Conservation (phyloP, 2,113 vertebrate species). For the Osmerus mordax region DNA sequence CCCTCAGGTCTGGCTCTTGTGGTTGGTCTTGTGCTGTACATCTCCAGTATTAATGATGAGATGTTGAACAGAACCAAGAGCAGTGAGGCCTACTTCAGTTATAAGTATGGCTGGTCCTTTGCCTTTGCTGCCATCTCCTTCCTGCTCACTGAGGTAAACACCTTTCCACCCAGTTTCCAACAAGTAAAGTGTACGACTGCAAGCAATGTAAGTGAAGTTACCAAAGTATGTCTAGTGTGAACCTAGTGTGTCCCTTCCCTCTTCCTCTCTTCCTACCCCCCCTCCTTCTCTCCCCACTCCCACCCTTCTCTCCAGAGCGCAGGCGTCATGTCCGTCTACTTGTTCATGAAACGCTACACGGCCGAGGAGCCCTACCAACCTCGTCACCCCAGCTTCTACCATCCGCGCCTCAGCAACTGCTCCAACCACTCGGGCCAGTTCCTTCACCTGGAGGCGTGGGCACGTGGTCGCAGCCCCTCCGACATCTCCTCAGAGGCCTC, state of each 20-base stretch:
- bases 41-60: constrained; percentile 89
- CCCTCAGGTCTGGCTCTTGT: constrained; percentile 78
- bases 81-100: constrained; percentile 80
- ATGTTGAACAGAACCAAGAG: constrained; percentile 84
- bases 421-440: constrained; percentile 85
- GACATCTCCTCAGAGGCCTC: too few species aligned
- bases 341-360: constrained; percentile 86
- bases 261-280: background rate
- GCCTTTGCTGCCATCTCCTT: constrained; percentile 87
- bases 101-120: constrained; percentile 89
- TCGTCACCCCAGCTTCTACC: constrained; percentile 75
- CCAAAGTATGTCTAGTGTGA: background rate
- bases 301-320: constrained; percentile 67
- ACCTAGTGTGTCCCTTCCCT: background rate
- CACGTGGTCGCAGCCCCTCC: too few species aligned
- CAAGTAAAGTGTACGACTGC: background rate
- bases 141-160: constrained; percentile 83
- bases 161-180: background rate
- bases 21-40: constrained; percentile 85
- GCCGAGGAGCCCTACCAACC: constrained; percentile 79
- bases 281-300: background rate
- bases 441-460: constrained; percentile 81
- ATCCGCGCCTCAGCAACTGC: constrained; percentile 83
- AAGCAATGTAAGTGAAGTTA: too few species aligned
- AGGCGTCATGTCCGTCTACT: constrained; percentile 83